Evolutionary conservation across 2,797 vertebrate species (phyloP).

Genomic region (Onychomys torridus): DNA sequence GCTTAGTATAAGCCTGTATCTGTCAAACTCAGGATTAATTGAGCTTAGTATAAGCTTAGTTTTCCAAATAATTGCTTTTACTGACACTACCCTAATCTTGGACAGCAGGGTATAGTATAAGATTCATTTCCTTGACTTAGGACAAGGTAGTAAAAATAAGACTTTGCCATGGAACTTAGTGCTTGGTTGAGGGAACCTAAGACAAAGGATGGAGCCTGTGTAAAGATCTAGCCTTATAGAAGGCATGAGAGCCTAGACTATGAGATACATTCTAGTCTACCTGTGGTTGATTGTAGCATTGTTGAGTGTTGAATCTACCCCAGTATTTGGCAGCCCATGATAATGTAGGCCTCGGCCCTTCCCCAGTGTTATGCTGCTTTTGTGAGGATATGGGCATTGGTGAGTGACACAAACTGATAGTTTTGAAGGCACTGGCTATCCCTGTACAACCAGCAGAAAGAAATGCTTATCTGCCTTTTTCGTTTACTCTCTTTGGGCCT

Average conservation of each 20-base stretch:
- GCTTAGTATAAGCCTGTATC: background rate
- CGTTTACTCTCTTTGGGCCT: background rate
- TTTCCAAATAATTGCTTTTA: background rate
- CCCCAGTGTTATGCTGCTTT: background rate
- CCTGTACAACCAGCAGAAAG: no score
- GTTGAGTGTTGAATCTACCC: background rate
- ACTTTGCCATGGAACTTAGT: background rate
- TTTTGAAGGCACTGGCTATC: no score
- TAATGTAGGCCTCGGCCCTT: background rate
- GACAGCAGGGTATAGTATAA: background rate
- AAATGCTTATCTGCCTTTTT: background rate
- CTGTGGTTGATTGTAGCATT: background rate
- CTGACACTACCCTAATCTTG: background rate
- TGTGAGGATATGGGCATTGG: background rate
- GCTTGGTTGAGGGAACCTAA: background rate
- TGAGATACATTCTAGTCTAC: background rate
- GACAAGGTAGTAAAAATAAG: background rate
- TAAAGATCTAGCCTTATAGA: background rate
- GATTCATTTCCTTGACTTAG: background rate
- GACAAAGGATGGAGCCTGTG: background rate
- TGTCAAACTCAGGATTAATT: background rate
- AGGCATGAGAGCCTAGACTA: background rate
- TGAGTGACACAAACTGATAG: background rate
- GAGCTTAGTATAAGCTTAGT: background rate
- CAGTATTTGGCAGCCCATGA: background rate